Conservation (phyloP, 2,888 invertebrate genomes). For the Nemotelus pantherinus region DNA sequence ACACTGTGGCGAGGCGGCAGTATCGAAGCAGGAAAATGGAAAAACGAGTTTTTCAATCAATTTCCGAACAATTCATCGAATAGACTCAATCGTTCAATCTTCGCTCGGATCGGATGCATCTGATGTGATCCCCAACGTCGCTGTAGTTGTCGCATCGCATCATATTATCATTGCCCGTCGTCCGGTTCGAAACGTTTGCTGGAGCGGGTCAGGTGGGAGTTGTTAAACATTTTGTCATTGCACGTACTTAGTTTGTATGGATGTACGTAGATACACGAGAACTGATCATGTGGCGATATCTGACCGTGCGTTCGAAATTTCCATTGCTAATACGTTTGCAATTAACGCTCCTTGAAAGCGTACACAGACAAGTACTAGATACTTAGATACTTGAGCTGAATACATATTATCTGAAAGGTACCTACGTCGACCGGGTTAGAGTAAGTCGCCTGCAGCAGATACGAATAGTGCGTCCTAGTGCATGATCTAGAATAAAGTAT, state of each 20-base stretch:
- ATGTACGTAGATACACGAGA: too few relatives aligned
- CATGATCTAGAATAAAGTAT: slow-evolving; percentile 22
- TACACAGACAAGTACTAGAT: neutral
- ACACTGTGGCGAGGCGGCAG: neutral
- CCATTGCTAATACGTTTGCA: slow-evolving; percentile 39
- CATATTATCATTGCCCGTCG: slow-evolving; percentile 4
- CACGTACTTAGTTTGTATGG: neutral
- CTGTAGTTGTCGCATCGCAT: neutral
- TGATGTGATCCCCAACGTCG: neutral
- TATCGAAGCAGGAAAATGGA: slow-evolving; percentile 32
- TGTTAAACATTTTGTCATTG: slow-evolving; percentile 44
- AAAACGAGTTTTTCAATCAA: slow-evolving; percentile 43
- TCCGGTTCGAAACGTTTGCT: neutral
- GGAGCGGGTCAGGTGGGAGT: slow-evolving; percentile 37
- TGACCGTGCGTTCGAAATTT: slow-evolving; percentile 5
- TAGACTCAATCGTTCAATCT: slow-evolving; percentile 35
- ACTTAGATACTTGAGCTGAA: slow-evolving; percentile 28
- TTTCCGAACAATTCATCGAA: slow-evolving; percentile 41
- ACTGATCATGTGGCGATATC: neutral
- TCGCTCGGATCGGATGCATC: neutral
- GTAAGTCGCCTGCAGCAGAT: neutral
- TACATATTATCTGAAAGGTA: slow-evolving; percentile 8
- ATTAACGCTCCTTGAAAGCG: slow-evolving; percentile 40
- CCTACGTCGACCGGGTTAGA: neutral
- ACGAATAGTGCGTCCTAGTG: neutral